phyloP scores from a whole-genome alignment of 2,797 vertebrate genomes.

The Rhabdomys pumilio region DNA sequence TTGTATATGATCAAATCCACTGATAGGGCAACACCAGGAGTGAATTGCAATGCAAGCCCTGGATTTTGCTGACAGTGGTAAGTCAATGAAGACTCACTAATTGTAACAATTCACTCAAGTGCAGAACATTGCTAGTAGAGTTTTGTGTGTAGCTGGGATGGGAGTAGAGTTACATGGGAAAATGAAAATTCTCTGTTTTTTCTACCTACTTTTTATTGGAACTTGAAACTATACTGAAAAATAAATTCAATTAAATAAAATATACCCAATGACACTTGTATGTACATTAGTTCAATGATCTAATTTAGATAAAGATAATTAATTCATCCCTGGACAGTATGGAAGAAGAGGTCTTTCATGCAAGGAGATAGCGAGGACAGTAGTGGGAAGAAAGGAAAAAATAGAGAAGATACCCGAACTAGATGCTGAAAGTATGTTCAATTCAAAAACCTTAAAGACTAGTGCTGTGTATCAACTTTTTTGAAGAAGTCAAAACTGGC shows the following conservation, averaged over 20 bases:
- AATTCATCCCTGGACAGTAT: not conserved
- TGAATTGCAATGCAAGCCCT: not conserved
- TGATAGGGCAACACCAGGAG: not conserved
- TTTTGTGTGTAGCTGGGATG: not conserved
- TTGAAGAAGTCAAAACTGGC: not conserved
- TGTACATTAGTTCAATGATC: not conserved
- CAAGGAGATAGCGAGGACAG: too few relatives aligned
- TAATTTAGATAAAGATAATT: not conserved
- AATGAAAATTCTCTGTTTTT: not conserved
- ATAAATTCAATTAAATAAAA: not conserved
- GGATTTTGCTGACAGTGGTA: not conserved
- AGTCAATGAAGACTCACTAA: too few relatives aligned
- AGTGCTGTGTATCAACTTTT: not conserved
- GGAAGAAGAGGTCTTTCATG: not conserved
- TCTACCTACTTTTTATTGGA: not conserved
- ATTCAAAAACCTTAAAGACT: not conserved
- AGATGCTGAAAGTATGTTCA: not conserved
- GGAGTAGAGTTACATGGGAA: not conserved
- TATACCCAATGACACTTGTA: not conserved
- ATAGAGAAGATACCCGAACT: not conserved
- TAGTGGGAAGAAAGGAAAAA: not conserved
- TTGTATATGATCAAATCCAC: not conserved
- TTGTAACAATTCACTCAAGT: not conserved
- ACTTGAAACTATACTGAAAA: constrained; percentile 1
- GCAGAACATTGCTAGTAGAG: not conserved